These are phyloP conservation scores for Drosophila littoralis DNA, from an alignment of 1,140 invertebrate genomes.

Conservation along the genomic window DNA sequence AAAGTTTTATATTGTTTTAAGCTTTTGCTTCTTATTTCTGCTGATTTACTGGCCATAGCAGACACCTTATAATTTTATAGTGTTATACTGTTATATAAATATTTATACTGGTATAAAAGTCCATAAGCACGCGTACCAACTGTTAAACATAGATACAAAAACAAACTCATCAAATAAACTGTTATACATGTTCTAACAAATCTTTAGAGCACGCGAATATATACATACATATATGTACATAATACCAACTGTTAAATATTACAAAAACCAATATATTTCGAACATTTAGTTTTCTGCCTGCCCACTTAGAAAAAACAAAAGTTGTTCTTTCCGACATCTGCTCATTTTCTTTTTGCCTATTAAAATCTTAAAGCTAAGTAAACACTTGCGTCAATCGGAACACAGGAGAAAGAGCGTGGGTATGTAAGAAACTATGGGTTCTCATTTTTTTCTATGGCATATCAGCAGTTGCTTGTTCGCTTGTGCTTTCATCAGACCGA, in stretches of 20 bases:
- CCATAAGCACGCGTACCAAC: too few species aligned
- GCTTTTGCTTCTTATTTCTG: too few species aligned
- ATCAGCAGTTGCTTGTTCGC: slow-evolving; percentile 1
- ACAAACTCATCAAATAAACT: neutral
- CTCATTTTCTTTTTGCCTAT: slow-evolving; percentile 49
- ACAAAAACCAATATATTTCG: too few species aligned
- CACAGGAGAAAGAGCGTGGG: neutral
- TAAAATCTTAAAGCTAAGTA: slow-evolving; percentile 44
- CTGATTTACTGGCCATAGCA: too few species aligned
- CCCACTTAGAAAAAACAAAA: neutral
- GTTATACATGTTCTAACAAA: neutral
- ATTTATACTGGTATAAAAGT: too few species aligned
- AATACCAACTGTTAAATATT: too few species aligned
- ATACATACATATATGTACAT: too few species aligned
- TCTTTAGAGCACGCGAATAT: too few species aligned
- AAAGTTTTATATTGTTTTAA: too few species aligned
- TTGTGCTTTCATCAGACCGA: slow-evolving; percentile 12
- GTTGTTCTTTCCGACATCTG: neutral
- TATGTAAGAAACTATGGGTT: neutral
- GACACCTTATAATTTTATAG: too few species aligned
- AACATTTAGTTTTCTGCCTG: too few species aligned
- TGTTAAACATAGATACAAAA: neutral
- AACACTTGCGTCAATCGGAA: slow-evolving; percentile 28
- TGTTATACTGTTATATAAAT: too few species aligned
- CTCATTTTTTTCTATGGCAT: neutral